Percentiles rank a stretch among this genome's conserved stretches.
These are phyloP conservation scores for Eleginops maclovinus DNA, from an alignment of 2,113 vertebrate genomes.

Conservation along the genomic window DNA sequence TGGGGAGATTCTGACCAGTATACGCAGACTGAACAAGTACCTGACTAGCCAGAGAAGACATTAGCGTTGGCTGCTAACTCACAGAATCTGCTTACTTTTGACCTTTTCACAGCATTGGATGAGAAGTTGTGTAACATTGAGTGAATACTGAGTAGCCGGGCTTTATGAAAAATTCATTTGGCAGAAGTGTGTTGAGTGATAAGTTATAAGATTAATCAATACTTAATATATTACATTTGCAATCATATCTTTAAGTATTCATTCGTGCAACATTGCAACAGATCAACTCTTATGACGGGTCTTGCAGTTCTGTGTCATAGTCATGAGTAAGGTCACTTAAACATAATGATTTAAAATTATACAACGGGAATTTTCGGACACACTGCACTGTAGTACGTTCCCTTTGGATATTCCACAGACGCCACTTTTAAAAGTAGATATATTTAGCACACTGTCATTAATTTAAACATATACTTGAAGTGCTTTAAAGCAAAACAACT, in stretches of 20 bases:
- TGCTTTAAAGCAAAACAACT: not conserved
- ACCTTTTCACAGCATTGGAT: slow-evolving; percentile 34
- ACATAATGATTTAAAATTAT: no score
- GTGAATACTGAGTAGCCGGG: slow-evolving; percentile 33
- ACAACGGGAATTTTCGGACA: no score
- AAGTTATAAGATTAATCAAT: not conserved
- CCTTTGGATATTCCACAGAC: not conserved
- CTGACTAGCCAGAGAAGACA: not conserved
- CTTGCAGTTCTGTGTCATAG: no score
- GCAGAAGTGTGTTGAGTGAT: not conserved
- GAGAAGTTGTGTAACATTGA: slow-evolving; percentile 18
- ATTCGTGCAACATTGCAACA: no score
- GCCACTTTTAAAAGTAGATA: not conserved
- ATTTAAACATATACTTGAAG: not conserved
- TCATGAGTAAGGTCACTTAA: no score
- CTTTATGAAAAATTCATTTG: slow-evolving; percentile 12
- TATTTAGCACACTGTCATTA: not conserved
- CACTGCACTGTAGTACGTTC: not conserved
- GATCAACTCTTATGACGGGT: no score
- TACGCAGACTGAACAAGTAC: slow-evolving; percentile 21
- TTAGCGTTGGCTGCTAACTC: slow-evolving; percentile 15
- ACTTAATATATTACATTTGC: no score
- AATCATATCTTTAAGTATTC: not conserved
- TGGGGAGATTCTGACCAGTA: not conserved
- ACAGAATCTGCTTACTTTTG: slow-evolving; percentile 18